Evolutionary conservation across 2,888 invertebrate species (phyloP), one percentile per base, ranked within the genome.

Genomic region (Rhingia rostrata): DNA sequence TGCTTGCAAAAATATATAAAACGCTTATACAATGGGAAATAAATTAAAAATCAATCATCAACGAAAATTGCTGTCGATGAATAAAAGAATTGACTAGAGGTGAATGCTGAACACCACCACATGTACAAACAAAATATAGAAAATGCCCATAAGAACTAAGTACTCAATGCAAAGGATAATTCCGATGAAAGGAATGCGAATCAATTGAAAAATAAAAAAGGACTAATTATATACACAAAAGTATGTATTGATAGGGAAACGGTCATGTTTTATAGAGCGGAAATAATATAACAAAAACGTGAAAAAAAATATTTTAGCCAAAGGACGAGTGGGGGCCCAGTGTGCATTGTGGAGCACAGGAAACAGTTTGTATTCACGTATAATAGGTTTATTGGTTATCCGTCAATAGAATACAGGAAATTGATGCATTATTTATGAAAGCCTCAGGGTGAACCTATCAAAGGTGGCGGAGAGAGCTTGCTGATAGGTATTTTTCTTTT

Each of bases 41-140:
- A 81, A 75, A 81, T 81, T 75, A 81, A 82, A 77, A 82, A 82
- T 82, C 77, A 82, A 82, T 82, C 81, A 82, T 64, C 69, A 81
- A 70, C 60, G 22, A 81, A 81, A 81, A 77, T 70, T 70, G 77
- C 7, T 37, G 22, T 45, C 63, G 30, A 35, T 53, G 61, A 67
- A 75, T 56, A 53, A 49, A 22, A 60, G 32, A 43, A 58, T 32
- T 30, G 12, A 33, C 5, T 30, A 9, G 51, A 7, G 14, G 14
- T 22, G 22, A 22, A 22, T 22, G 22, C 41, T 22, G 2, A 39
- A 47, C 35, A 10, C 22, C 22, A 22, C 22, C 22, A 22, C 22
- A 22, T 22, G 22, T 22, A 22, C 22, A 22, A 22, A 22, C 2
- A 22, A 22, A 22, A 22, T 22, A 22, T 22, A 22, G 22, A 22